Evolutionary conservation across 2,113 vertebrate species (phyloP), one percentile per base, ranked within the genome.

Genomic region (Strigops habroptila): DNA sequence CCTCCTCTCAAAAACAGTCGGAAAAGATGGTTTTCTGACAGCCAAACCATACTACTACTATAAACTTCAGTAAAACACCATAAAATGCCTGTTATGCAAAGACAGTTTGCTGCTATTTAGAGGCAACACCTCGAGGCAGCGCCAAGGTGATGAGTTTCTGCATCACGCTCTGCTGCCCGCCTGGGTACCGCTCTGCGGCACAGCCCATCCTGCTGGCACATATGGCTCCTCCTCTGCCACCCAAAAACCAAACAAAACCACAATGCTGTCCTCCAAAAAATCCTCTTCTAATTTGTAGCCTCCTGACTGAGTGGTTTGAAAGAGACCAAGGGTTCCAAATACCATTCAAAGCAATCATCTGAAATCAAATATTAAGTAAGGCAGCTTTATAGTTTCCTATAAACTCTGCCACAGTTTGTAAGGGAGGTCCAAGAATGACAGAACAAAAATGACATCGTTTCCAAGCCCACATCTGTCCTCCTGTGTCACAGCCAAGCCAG

Each of bases 401-500:
- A 75, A 93, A 90, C 46, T 55, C 60, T 44, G 59, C 76, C 7
- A 4, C 1, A n/a, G 71, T 78, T 84, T 53, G 13, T 46, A 84
- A 94, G 43, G 16, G 30, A 91, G 60, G 51, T 94, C 73, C 73
- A 95, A 92, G 84, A 93, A 69, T 43, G 86, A 92, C 90, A 94
- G 69, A 91, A 93, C 33, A 88, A 82, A 93, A 95, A 84, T 49
- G 48, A 88, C 51, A 81, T 62, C 4, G 1, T 71, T 94, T 93
- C 70, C 84, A 95, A 95, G 65, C 16, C 48, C 81, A 88, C 48
- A 87, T 82, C 73, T 87, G 57, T 69, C 73, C 31, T 46, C 35
- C 65, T 73, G 73, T 76, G 86, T 53, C 57, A 73, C 0, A 91
- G 81, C 59, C 7, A 5, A 91, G 52, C 65, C 63, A 84, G 69